Base-by-base conservation (phyloP, 1,140 invertebrate species). In the Heliconius nattereri region DNA sequence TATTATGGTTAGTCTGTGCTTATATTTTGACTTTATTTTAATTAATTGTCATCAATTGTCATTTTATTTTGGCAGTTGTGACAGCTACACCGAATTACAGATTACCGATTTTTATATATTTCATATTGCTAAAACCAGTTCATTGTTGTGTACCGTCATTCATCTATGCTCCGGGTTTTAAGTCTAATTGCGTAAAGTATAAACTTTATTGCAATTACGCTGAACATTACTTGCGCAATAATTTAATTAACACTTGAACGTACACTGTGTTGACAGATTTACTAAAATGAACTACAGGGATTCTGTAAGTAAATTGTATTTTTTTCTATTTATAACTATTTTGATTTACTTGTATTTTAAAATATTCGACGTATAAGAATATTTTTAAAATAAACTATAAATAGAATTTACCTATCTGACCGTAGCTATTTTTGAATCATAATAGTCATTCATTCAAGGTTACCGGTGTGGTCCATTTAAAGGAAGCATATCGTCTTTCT, bases 201-300 rank as follows among this genome's bases (percentile, higher is more conserved):
- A 29, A 29, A 66, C 13, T 66, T 26, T 23, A 23, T n/a, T 23
- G 26, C 60, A 66, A 66, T 26, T 66, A 66, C 26, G 60, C 19
- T 66, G 26, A 16, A 66, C 26, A 66, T 66, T 29, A 29, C 9
- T n/a, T 13, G n/a, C 26, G 60, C 26, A 66, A 66, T 66, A 66
- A 29, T 66, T 29, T 66, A 29, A 66, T 66, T 66, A 26, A 29
- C 60, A 16, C 29, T 26, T 29, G 23, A 66, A 66, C 9, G 60
- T 66, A 66, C 60, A 66, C 23, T 26, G 75, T 76, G 57, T 45
- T 9, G 16, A 20, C 37, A 70, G 32, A 76, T 45, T 70, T 45
- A 70, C 9, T 70, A 92, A 85, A 81, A 93, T 93, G 92, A 94
- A 89, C 87, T 94, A 94, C 85, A 90, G 92, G 75, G 92, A 94